These are phyloP conservation scores for Decapterus maruadsi DNA, from an alignment of 2,797 vertebrate genomes.

Conservation along the genomic window DNA sequence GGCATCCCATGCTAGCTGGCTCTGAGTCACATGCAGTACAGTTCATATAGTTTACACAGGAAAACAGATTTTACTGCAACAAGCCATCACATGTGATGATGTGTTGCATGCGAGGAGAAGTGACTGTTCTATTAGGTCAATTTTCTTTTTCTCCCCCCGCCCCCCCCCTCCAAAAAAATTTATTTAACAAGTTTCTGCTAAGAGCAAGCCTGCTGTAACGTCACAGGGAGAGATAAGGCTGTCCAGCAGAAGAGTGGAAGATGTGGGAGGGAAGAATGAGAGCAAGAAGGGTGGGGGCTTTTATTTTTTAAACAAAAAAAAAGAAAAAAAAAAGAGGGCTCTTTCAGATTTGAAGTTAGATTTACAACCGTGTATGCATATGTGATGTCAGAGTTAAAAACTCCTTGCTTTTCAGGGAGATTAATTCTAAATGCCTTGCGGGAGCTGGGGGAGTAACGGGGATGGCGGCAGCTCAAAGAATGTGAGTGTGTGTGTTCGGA, in stretches of 20 bases:
- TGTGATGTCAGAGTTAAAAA: slow-evolving; percentile 83
- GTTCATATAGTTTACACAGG: slow-evolving; percentile 69
- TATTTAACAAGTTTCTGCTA: slow-evolving; percentile 64
- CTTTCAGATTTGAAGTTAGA: slow-evolving; percentile 81
- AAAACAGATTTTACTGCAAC: slow-evolving; percentile 69
- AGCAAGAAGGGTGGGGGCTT: slow-evolving; percentile 71
- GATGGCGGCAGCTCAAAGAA: slow-evolving; percentile 79
- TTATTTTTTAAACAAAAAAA: slow-evolving; percentile 48
- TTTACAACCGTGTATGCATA: slow-evolving; percentile 75
- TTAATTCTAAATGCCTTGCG: slow-evolving; percentile 82
- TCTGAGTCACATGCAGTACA: slow-evolving; percentile 61
- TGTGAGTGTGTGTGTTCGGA: slow-evolving; percentile 54
- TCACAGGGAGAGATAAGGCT: slow-evolving; percentile 73
- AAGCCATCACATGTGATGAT: slow-evolving; percentile 74
- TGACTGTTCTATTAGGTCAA: slow-evolving; percentile 67
- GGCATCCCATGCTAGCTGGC: slow-evolving; percentile 52
- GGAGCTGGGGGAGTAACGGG: slow-evolving; percentile 77
- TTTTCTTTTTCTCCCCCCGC: slow-evolving; percentile 32
- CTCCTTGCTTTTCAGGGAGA: slow-evolving; percentile 78
- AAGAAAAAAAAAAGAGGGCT: slow-evolving; percentile 51
- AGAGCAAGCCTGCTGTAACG: slow-evolving; percentile 58
- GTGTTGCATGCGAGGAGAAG: slow-evolving; percentile 69
- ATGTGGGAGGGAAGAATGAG: slow-evolving; percentile 77
- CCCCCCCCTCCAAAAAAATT: slow-evolving; percentile 26
- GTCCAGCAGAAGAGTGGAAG: slow-evolving; percentile 69